Evolutionary conservation across 2,888 invertebrate species (phyloP).

Genomic region (Macaria notata): DNA sequence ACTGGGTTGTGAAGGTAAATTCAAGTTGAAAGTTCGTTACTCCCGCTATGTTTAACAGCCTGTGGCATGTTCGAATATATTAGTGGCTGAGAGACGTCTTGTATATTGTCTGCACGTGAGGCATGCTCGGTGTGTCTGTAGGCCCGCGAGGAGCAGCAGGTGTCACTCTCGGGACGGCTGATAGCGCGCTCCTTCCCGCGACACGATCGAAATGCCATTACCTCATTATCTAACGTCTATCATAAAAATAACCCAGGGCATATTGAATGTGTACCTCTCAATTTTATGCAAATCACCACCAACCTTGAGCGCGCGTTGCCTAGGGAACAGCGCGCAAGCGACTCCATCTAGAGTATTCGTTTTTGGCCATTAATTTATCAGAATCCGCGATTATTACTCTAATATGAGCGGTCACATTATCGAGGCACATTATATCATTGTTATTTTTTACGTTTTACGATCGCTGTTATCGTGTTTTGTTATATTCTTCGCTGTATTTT

Average conservation of each 20-base stretch:
- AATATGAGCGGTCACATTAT: slow-evolving; percentile 4
- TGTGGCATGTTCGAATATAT: too few relatives aligned
- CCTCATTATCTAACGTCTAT: slow-evolving; percentile 14
- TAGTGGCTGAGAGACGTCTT: not conserved
- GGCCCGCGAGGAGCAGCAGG: not conserved
- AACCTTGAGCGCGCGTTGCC: slow-evolving; percentile 34
- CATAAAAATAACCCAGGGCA: slow-evolving; percentile 12
- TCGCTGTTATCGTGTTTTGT: slow-evolving; percentile 10
- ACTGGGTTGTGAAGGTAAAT: slow-evolving; percentile 61
- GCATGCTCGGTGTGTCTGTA: not conserved
- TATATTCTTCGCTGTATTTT: not conserved
- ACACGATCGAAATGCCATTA: not conserved
- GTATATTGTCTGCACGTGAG: not conserved
- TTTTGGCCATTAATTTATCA: slow-evolving; percentile 11
- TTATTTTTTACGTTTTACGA: slow-evolving; percentile 8
- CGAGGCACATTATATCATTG: slow-evolving; percentile 13
- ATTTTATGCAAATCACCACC: slow-evolving; percentile 20
- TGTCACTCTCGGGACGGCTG: too few relatives aligned
- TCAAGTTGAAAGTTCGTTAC: not conserved
- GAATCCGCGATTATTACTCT: not conserved
- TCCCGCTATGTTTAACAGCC: not conserved
- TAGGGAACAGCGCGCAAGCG: slow-evolving; percentile 34
- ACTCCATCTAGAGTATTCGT: slow-evolving; percentile 8
- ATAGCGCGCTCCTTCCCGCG: too few relatives aligned
- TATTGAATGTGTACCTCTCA: slow-evolving; percentile 7